Evolutionary conservation across 2,888 invertebrate genomes (phyloP), one percentile per base, ranked within the genome.

Genomic region (Lomographa bimaculata): DNA sequence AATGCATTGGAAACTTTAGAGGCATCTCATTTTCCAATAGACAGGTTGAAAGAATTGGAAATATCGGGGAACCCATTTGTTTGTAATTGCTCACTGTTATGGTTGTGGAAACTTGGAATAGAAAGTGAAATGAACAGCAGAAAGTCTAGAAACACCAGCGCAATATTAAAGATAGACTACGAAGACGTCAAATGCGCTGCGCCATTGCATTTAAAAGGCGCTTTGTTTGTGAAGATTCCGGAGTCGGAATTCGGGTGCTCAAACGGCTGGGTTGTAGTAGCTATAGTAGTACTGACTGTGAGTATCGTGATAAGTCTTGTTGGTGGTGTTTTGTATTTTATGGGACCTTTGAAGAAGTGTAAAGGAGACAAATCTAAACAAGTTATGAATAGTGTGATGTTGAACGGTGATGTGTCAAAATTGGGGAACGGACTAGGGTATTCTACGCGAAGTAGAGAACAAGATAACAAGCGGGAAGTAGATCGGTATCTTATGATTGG

Each of bases 1-100:
- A 96, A 96, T 76, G 93, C 92, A 28, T 79, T 96, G 44, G 92
- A 92, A 57, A 93, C 94, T 0, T 82, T 96, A 4, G 95, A 95
- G 69, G 94, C 94, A 0, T 93, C 94, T 12, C 94, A 95, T 74
- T 95, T 96, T 64, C 96, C 96, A 14, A 91, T 96, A 60, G 96
- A 96, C 69, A 93, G 94, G 57, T 82, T 97, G 55, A 91, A 92
- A 65, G 91, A 92, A 43, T 85, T 97, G 16, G 92, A 93, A 54
- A 90, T 97, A 33, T 94, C 95, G 16, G 95, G 95, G 14, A 96
- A 97, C 83, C 96, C 96, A 0, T 90, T 97, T 49, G 91, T 93
- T 44, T 97, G 97, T 80, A 97, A 97, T 78, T 97, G 97, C 71
- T 96, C 96, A 30, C 82, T 97, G 43, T 90, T 95, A 46, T 97